phyloP scores from a whole-genome alignment of 2,113 vertebrate genomes.

The Arvicanthis niloticus region DNA sequence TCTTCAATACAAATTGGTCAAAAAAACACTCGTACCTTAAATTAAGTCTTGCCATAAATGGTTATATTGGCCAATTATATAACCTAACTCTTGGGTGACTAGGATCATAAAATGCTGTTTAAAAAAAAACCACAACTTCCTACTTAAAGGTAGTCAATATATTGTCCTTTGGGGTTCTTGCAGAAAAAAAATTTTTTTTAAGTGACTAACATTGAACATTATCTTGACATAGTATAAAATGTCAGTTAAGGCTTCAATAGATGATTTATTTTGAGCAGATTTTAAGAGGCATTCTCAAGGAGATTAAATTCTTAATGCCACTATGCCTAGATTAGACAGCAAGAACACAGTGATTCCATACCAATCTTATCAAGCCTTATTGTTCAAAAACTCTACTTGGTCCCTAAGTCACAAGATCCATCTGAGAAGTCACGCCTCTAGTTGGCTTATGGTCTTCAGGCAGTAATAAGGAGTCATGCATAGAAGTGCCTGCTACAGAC shows the following conservation, averaged over 20 bases:
- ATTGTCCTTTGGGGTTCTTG: slow-evolving; percentile 29
- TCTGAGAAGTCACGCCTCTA: slow-evolving; percentile 24
- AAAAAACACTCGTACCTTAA: slow-evolving; percentile 58
- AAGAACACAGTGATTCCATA: slow-evolving; percentile 55
- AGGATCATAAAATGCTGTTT: slow-evolving; percentile 42
- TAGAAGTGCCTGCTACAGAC: slow-evolving; percentile 39
- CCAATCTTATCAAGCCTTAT: slow-evolving; percentile 60
- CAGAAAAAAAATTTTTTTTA: slow-evolving; percentile 8
- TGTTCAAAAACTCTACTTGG: slow-evolving; percentile 40
- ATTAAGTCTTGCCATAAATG: slow-evolving; percentile 61
- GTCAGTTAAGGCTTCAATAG: slow-evolving; percentile 43
- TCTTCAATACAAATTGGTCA: background rate
- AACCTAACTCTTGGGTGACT: slow-evolving; percentile 54
- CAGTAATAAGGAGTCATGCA: slow-evolving; percentile 50
- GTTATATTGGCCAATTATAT: slow-evolving; percentile 30
- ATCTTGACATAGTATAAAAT: slow-evolving; percentile 31
- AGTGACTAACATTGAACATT: slow-evolving; percentile 57
- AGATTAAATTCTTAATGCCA: slow-evolving; percentile 63
- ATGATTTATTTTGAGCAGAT: slow-evolving; percentile 43
- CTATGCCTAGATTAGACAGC: slow-evolving; percentile 60
- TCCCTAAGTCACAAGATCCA: slow-evolving; percentile 53
- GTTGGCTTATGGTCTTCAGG: slow-evolving; percentile 17
- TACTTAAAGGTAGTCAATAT: slow-evolving; percentile 59
- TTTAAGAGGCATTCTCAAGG: slow-evolving; percentile 60
- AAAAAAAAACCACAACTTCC: slow-evolving; percentile 53